Evolutionary conservation across 92 coral and sea anemone species (phyloP), one percentile per base, ranked within the genome.

Genomic region (Pocillopora grandis): DNA sequence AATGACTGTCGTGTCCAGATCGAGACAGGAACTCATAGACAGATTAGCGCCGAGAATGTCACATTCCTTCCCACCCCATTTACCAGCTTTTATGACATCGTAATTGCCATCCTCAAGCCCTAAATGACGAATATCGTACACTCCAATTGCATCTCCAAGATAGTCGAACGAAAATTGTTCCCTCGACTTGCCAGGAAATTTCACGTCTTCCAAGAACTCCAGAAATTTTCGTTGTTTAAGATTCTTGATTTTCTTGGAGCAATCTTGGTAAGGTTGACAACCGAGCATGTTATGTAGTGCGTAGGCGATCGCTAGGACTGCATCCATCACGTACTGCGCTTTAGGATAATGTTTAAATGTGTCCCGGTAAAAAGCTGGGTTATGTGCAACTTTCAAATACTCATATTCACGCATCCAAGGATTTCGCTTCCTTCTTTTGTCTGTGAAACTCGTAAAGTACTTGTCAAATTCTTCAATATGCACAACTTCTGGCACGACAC

Each of bases 311-410:
- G 98, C 90, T 2, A 94, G 72, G 0, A 95, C 98, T 10, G 98
- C 98, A 65, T 95, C 98, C 85, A 95, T 89, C 0, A 93, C 98
- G 49, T 91, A 90, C n/a, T 91, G 92, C 6, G 97, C 97, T 71
- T 93, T 93, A 1, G 97, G 85, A 37, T 93, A 93, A 49, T 89
- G 97, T 19, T 62, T 83, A 63, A 91, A 93, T 19, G 87, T 91
- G 62, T 86, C 90, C 6, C 92, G 80, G 59, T 89, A 91, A 66
- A 91, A 93, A 14, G 91, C 97, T 1, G 97, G 97, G 61, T 93
- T 87, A 42, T 89, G 88, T 0, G 95, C 93, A 10, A 93, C 97
- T 56, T 89, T 86, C 1, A 71, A 13, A 57, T 93, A 90, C 49
- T 93, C 97, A 33, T 93, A 93, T 58, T 93, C 93, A 12, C 83